Base-by-base conservation (phyloP, 2,888 invertebrate species). In the Melinaea menophilus region DNA sequence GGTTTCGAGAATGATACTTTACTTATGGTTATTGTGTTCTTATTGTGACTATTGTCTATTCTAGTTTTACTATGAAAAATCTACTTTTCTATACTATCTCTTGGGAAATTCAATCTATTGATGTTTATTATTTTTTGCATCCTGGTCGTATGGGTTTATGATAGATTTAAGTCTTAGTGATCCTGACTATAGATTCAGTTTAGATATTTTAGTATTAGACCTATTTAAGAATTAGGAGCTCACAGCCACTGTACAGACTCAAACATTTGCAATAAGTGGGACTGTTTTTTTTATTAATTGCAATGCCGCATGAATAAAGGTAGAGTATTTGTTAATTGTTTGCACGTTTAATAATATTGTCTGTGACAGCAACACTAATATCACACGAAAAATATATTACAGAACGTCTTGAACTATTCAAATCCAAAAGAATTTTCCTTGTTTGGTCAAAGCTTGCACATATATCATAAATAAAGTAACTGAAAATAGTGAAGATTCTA, bases 1-100 rank as follows among this genome's bases (percentile, higher is more conserved):
- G 87, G 88, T 83, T 88, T 86, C 86, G 81, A 79, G 87, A 88
- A 88, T 90, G 88, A 82, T 85, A 82, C 75, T 82, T 80, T 81
- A 75, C 72, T 86, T 84, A 82, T 86, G 81, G 80, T 82, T 84
- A 84, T 77, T 86, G 86, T 89, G 86, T 88, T 88, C 86, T 85
- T 84, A 81, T 82, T 85, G 80, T 86, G 80, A 73, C 80, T 84
- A 84, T 84, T 86, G 82, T 84, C 84, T 85, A 72, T 79, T 77
- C 76, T 88, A 86, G 86, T 76, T 85, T 68, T 84, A 83, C 82
- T 81, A 81, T 79, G 82, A 75, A 73, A 73, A 77, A 75, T 82
- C 81, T 84, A 81, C 79, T 85, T 84, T 86, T 81, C 80, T 86
- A 78, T 76, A 81, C 79, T 85, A 37, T 65, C 59, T 67, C 65